Base-by-base conservation (phyloP, 2,888 invertebrate species). In the Ceriagrion tenellum region DNA sequence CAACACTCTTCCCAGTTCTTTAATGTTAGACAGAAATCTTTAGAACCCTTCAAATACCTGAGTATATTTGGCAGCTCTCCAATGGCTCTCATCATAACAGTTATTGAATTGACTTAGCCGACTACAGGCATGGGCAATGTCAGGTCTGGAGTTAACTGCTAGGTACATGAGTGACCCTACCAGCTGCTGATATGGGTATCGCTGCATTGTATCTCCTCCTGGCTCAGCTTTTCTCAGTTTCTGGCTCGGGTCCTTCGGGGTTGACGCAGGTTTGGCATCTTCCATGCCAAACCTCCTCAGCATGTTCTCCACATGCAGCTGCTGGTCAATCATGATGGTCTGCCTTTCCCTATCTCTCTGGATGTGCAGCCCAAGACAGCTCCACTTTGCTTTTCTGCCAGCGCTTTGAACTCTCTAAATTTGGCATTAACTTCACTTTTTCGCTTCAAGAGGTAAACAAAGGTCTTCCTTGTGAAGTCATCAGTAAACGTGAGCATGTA, bases 261-360 rank as follows among this genome's bases (percentile, higher is more conserved):
- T 96, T 16, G 95, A 40, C 13, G 95, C 95, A 2, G 95, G 89
- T 20, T 96, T 96, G 23, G 93, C 95, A 0, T 95, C 95, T 20
- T 81, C 35, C 95, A 96, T 96, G 0, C 95, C 95, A 63, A 96
- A 96, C 69, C 47, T 95, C 30, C 95, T 95, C 20, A 96, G 95
- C 55, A 95, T 63, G 35, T 89, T 55, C 89, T 89, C n/a, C n/a
- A n/a, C n/a, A n/a, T n/a, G n/a, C n/a, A n/a, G n/a, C n/a, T n/a
- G n/a, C n/a, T n/a, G n/a, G n/a, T n/a, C n/a, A n/a, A n/a, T n/a
- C n/a, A n/a, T n/a, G n/a, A n/a, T n/a, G n/a, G n/a, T n/a, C n/a
- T 89, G 55, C 13, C 89, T 93, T 69, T 95, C 95, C 74, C 59
- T 20, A 40, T 95, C 81, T 88, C 95, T 63, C 23, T 2, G 23